Evolutionary conservation across 2,113 vertebrate species (phyloP).

Genomic region (Morphnarchus princeps): DNA sequence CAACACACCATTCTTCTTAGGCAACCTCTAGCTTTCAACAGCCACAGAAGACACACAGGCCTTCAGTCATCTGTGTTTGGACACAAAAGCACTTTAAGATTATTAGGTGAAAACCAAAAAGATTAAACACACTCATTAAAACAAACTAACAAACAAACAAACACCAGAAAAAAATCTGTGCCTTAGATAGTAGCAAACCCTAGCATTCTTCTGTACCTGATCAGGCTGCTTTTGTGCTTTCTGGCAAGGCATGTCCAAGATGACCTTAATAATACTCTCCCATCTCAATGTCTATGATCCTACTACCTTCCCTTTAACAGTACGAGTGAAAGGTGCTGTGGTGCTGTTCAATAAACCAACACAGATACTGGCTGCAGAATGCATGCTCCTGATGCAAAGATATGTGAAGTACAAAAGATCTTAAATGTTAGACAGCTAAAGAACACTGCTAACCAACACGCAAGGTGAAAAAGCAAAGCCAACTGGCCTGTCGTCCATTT

Average conservation of each 20-base stretch:
- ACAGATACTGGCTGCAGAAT: not conserved
- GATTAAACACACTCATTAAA: not conserved
- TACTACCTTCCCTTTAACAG: not conserved
- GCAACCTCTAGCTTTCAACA: not conserved
- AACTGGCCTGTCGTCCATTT: not conserved
- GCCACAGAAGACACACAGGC: not conserved
- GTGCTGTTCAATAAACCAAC: not conserved
- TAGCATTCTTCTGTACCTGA: not conserved
- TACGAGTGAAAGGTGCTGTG: not conserved
- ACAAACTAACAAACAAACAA: not conserved
- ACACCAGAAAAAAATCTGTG: not conserved
- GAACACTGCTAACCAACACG: not conserved
- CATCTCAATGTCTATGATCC: not conserved
- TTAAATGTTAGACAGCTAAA: not conserved
- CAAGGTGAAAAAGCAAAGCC: slow-evolving; percentile 13
- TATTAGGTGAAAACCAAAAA: not conserved
- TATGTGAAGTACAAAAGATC: not conserved
- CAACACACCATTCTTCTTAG: not conserved
- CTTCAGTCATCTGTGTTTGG: not conserved
- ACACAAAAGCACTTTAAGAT: not conserved
- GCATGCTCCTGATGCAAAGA: not conserved
- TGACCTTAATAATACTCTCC: not conserved
- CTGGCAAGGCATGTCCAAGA: not conserved
- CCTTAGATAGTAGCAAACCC: not conserved
- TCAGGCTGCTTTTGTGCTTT: not conserved